Evolutionary conservation across 1,140 invertebrate genomes (phyloP), one percentile per base, ranked within the genome.

Genomic region (Semibalanus balanoides): DNA sequence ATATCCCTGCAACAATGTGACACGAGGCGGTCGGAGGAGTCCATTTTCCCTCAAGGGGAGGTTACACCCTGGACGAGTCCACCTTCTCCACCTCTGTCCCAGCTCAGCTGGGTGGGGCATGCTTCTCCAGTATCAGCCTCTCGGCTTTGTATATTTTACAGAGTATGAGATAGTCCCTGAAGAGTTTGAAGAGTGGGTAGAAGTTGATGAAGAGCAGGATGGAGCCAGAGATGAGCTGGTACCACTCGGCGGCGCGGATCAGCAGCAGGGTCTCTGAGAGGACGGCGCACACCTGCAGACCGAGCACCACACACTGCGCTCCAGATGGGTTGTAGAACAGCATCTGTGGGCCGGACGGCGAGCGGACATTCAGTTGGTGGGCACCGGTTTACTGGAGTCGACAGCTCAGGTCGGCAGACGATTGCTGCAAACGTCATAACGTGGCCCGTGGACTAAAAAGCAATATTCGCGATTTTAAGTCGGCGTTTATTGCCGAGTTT

Each of bases 181-280:
- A 85, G 75, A 96, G 85, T 85, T 96, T 96, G 80, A 94, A 97
- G 11, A 98, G 86, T 0, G 93, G 92, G 79, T 94, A 92, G 84
- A 96, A 96, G 83, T 96, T 97, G 74, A 93, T 92, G 81, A 95
- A 90, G 19, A 96, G 87, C 31, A 97, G 85, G 43, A 96, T 85
- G 25, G 92, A 88, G 77, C 96, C 87, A 28, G 94, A 93, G 19
- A 97, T 81, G 40, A 96, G 88, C 82, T 96, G 91, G 83, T 96
- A 93, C 96, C 96, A 99, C 79, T 95, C 91, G 17, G 88, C 88
- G 3, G 90, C 89, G 73, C 90, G 87, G 78, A 93, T 86, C 0
- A 98, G 82, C 30, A 94, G 86, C 74, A 91, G 86, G 71, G 97
- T 85, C 84, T 97, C 92, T 29, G 91, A 85, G 0, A 90, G 83